phyloP scores from a whole-genome alignment of 2,797 vertebrate genomes.

The Tragelaphus oryx region DNA sequence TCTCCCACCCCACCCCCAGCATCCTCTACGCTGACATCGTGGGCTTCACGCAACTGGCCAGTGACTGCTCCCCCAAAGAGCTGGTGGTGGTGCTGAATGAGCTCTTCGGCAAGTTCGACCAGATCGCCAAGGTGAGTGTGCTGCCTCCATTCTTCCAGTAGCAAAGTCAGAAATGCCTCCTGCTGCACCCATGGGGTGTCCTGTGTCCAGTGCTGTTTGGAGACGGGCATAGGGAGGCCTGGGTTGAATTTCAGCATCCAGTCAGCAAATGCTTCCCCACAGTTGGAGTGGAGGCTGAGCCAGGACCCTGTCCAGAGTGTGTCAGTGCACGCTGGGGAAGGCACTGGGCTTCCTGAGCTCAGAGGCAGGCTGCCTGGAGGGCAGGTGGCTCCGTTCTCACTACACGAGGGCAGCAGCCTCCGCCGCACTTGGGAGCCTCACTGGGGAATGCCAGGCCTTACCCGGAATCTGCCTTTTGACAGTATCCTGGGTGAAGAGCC shows the following conservation, averaged over 20 bases:
- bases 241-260: neutral
- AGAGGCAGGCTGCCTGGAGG: neutral
- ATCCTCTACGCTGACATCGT: conserved; percentile 99
- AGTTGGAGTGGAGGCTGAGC: neutral
- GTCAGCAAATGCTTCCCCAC: neutral
- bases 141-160: fast-evolving
- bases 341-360: neutral
- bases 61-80: conserved; percentile 98
- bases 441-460: neutral
- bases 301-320: neutral
- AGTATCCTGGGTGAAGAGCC: neutral
- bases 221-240: neutral
- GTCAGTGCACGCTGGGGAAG: fast-evolving
- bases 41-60: conserved; percentile 95
- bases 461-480: neutral
- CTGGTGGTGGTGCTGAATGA: conserved; percentile 97
- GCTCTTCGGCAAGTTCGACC: conserved; percentile 98
- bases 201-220: neutral
- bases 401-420: neutral
- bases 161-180: no score
- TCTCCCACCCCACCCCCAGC: conserved; percentile 71
- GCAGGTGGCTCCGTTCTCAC: neutral
- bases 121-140: conserved; percentile 94
- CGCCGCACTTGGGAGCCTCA: neutral
- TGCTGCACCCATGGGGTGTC: fast-evolving